These are phyloP conservation scores for Arion vulgaris DNA, from an alignment of 1,140 invertebrate genomes.

Conservation along the genomic window DNA sequence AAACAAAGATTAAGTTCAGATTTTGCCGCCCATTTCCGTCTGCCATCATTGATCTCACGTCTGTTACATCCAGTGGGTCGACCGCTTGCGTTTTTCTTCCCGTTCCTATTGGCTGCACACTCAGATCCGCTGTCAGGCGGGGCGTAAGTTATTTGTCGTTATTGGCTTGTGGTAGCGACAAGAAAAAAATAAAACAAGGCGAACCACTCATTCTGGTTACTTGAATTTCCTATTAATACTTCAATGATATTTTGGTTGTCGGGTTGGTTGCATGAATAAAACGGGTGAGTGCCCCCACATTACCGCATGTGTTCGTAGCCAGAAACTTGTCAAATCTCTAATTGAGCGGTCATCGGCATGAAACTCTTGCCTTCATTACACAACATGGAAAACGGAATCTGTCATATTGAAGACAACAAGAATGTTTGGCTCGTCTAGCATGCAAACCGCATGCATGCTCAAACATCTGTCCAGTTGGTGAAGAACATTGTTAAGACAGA, in stretches of 20 bases:
- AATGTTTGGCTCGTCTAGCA: background rate
- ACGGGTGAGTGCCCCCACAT: background rate
- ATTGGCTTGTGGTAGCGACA: background rate
- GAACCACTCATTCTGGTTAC: background rate
- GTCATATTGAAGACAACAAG: background rate
- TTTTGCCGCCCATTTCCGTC: constrained; percentile 12
- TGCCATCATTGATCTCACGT: constrained; percentile 18
- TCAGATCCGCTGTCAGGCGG: constrained; percentile 12
- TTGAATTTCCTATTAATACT: background rate
- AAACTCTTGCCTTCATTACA: constrained; percentile 8
- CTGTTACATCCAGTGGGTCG: background rate
- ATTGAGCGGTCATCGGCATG: background rate
- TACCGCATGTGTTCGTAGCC: constrained; percentile 19
- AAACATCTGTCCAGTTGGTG: constrained; percentile 16
- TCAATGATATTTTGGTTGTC: background rate
- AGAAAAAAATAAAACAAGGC: background rate
- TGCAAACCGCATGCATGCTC: background rate
- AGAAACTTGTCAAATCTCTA: constrained; percentile 19
- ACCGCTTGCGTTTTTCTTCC: background rate
- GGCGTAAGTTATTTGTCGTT: constrained; percentile 19
- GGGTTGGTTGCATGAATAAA: background rate
- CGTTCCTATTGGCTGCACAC: constrained; percentile 4
- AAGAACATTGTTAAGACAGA: background rate
- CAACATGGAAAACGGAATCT: constrained; percentile 23
- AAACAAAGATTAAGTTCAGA: constrained; percentile 5